Base-by-base conservation (phyloP, 2,797 vertebrate genomes). In the Pseudopleuronectes americanus region DNA sequence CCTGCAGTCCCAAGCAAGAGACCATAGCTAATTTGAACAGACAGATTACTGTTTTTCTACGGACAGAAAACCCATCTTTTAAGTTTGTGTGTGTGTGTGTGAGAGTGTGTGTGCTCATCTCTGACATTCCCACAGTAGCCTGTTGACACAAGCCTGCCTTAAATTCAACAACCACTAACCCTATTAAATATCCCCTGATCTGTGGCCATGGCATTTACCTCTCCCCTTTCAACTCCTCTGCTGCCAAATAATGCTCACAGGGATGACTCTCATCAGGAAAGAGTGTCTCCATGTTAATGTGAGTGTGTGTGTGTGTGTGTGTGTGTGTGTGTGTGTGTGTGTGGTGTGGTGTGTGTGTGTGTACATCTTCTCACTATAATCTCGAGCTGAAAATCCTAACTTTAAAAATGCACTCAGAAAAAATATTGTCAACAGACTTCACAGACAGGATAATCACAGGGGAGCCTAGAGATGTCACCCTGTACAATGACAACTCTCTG, bases 151-250 rank as follows among this genome's bases (percentile, higher is more conserved):
- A 57, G 65, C 43, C 61, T 53, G 54, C 49, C 31, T 83, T 80
- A 80, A 83, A 87, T 70, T 76, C 63, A 81, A 64, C 76, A 72
- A 60, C 65, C 57, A 55, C 68, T 23, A 72, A 72, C 68, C 41
- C 66, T 68, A 55, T 77, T 84, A 78, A 81, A 83, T 72, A 74
- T n/a, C 64, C 80, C 76, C 68, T 88, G 81, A 86, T 87, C 77
- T 85, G 76, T 71, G 71, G 82, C 81, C 57, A 19, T 87, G 84
- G 61, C 79, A 87, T 88, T 86, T 86, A 83, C 74, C 68, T 74
- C 45, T 57, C 74, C 49, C 8, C 58, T 41, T 76, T 80, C 60
- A 59, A n/a, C n/a, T n/a, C n/a, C n/a, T 49, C 62, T 1, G 38
- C 81, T 81, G 76, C 85, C 82, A 84, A 84, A 83, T 64, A 79